Evolutionary conservation across 2,888 invertebrate genomes (phyloP), one percentile per base, ranked within the genome.

Genomic region (Agrochola litura): DNA sequence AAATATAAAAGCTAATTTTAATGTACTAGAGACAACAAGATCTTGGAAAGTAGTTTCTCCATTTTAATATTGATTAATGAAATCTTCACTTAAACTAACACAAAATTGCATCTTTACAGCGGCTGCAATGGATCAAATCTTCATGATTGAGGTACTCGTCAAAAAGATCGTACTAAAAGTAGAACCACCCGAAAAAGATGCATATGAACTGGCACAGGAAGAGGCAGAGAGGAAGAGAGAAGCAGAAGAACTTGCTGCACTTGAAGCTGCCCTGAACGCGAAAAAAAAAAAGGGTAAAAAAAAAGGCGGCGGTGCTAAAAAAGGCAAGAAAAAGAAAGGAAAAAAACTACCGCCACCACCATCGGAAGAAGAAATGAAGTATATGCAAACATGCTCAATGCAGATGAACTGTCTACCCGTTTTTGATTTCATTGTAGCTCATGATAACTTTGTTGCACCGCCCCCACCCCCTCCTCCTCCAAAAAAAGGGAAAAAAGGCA

Each of bases 311-410:
- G 91, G 90, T 0, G 91, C 91, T 0, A 95, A 93, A 77, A 92
- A 93, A 77, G 89, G 84, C 0, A 91, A 90, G 52, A 81, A 86
- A 63, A 93, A 93, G 67, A 95, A 95, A 79, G 93, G 92, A 0
- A 95, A 95, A 0, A 95, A 95, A 73, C 93, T 92, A 82, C 96
- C 96, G n/a, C 94, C 94, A 0, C 84, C 91, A 84, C 96, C 96
- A 19, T 94, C 96, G 0, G 96, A 96, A 90, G 96, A 96, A 92
- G 96, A 96, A 92, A 89, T 96, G 90, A 96, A 96, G 83, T 96
- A 91, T 77, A 94, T 95, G 94, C 94, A 95, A 92, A 95, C 96
- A 5, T 96, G 96, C 81, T 94, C 96, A 1, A 87, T 96, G 89
- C 94, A 96, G 90, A 95, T 96, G 94, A 94, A 93, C 70, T 96